These are phyloP conservation scores for Epinotia brunnichana DNA, from an alignment of 2,888 invertebrate species.

Conservation along the genomic window DNA sequence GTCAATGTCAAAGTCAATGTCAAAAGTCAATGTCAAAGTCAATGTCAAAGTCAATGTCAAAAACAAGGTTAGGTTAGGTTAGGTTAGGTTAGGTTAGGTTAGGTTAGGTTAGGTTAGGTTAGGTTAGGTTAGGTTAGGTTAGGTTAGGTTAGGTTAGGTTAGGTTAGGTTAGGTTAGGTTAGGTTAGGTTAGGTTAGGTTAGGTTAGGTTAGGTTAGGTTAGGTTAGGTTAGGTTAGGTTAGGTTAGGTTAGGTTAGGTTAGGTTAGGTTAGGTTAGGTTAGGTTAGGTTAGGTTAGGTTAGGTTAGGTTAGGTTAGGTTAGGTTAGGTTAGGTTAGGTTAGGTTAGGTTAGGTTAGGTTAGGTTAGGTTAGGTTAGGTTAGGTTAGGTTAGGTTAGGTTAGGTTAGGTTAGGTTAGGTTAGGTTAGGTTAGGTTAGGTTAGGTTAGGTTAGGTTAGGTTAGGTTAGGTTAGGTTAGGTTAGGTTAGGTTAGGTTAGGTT, in stretches of 20 bases:
- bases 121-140: constrained; percentile 36
- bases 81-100: constrained; percentile 45
- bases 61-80: too few species aligned
- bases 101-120: constrained; percentile 25
- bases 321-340: constrained; percentile 45
- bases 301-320: constrained; percentile 46
- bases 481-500: constrained; percentile 45
- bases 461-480: constrained; percentile 44
- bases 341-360: constrained; percentile 44
- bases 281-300: constrained; percentile 45
- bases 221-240: constrained; percentile 45
- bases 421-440: constrained; percentile 14
- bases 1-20: too few species aligned
- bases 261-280: constrained; percentile 46
- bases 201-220: constrained; percentile 42
- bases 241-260: constrained; percentile 47
- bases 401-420: constrained; percentile 14
- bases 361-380: neutral
- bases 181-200: constrained; percentile 35
- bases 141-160: constrained; percentile 40
- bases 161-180: constrained; percentile 42
- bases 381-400: constrained; percentile 13
- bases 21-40: too few species aligned
- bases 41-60: too few species aligned
- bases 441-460: constrained; percentile 44